Percentiles rank a stretch among this genome's conserved stretches.
Evolutionary conservation across 2,113 vertebrate genomes (phyloP).

Genomic region (Mus musculus): GRCm39 chr12:27776001-27776500

Average conservation of each 20-base stretch:
- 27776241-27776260: conserved; percentile 43
- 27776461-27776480: background rate
- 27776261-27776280: conserved; percentile 20
- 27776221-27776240: conserved; percentile 33
- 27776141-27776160: background rate
- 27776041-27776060: background rate
- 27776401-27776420: background rate
- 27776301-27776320: accelerated
- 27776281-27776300: background rate
- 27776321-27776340: background rate
- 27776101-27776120: conserved; percentile 50
- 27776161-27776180: background rate
- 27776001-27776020: background rate
- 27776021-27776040: background rate
- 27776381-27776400: background rate
- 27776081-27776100: conserved; percentile 46
- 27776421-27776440: background rate
- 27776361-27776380: background rate
- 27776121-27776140: conserved; percentile 40
- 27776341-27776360: background rate
- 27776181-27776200: background rate
- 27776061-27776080: background rate
- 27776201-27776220: background rate
- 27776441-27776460: background rate
- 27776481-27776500: background rate